Percentiles rank a stretch among this genome's conserved stretches.
phyloP scores from a whole-genome alignment of 2,888 invertebrate species.

The Celastrina argiolus region DNA sequence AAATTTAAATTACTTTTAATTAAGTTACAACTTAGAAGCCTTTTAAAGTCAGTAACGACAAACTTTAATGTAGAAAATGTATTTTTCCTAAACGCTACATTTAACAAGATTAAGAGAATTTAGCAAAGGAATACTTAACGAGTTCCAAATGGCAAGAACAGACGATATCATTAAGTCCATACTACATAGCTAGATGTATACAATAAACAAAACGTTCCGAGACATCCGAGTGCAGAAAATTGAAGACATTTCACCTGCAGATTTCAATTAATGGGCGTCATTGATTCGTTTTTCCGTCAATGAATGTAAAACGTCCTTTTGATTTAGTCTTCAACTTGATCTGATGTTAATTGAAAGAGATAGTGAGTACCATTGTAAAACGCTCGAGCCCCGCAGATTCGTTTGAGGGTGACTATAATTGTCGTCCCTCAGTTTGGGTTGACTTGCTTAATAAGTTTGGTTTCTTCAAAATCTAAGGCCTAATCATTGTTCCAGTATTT shows the following conservation, averaged over 20 bases:
- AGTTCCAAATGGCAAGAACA: constrained; percentile 33
- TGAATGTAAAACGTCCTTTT: constrained; percentile 27
- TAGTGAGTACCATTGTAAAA: constrained; percentile 15
- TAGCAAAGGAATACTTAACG: constrained; percentile 34
- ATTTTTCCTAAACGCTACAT: constrained; percentile 25
- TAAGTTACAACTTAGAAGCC: too few species aligned
- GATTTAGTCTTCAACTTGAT: constrained; percentile 27
- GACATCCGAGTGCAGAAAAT: constrained; percentile 16
- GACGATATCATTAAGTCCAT: constrained; percentile 30
- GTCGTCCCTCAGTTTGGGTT: too few species aligned
- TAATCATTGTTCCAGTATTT: too few species aligned
- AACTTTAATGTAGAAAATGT: background rate
- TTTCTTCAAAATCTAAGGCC: too few species aligned
- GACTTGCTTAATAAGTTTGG: too few species aligned
- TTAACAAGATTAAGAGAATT: constrained; percentile 33
- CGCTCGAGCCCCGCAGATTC: background rate
- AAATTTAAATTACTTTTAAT: background rate
- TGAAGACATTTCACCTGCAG: constrained; percentile 27
- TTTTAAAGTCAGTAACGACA: too few species aligned
- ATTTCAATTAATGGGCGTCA: constrained; percentile 26
- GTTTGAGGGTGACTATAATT: constrained; percentile 15
- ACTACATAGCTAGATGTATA: constrained; percentile 26
- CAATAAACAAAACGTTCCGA: constrained; percentile 26
- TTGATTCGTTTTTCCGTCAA: constrained; percentile 25
- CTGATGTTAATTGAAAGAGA: constrained; percentile 25